phyloP scores from a whole-genome alignment of 1,140 invertebrate genomes.

The Teleogryllus occipitalis region DNA sequence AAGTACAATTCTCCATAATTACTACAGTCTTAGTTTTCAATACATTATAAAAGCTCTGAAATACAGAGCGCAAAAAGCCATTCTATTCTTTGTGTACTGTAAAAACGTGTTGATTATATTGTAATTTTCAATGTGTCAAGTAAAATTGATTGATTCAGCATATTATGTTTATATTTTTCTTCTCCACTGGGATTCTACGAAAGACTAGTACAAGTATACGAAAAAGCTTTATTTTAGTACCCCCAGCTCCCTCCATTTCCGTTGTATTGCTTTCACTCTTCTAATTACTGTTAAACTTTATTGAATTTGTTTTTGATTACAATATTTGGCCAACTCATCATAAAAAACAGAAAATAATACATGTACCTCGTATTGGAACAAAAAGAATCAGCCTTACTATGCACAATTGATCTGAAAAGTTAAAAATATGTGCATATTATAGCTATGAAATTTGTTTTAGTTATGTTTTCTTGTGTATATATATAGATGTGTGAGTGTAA shows the following conservation, averaged over 20 bases:
- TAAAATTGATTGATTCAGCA: slow-evolving; percentile 5
- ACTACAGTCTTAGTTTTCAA: slow-evolving; percentile 1
- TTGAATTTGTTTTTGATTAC: no score
- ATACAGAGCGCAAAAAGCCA: background rate
- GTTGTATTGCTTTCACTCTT: background rate
- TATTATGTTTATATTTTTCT: background rate
- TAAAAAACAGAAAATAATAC: background rate
- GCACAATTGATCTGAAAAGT: background rate
- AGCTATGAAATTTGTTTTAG: slow-evolving; percentile 9
- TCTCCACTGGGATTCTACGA: background rate
- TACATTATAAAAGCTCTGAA: background rate
- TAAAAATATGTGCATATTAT: slow-evolving; percentile 14
- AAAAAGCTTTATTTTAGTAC: background rate
- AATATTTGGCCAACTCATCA: background rate
- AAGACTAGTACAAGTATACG: background rate
- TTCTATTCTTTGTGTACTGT: background rate
- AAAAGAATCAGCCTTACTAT: no score
- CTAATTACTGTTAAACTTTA: background rate
- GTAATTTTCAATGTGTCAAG: background rate
- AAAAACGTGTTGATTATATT: background rate
- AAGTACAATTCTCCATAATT: slow-evolving; percentile 1
- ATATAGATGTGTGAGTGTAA: no score
- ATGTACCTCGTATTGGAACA: background rate
- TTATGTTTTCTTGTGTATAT: background rate
- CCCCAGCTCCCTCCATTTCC: background rate